Base-by-base conservation (phyloP, 2,113 vertebrate species). In the Martes martes region DNA sequence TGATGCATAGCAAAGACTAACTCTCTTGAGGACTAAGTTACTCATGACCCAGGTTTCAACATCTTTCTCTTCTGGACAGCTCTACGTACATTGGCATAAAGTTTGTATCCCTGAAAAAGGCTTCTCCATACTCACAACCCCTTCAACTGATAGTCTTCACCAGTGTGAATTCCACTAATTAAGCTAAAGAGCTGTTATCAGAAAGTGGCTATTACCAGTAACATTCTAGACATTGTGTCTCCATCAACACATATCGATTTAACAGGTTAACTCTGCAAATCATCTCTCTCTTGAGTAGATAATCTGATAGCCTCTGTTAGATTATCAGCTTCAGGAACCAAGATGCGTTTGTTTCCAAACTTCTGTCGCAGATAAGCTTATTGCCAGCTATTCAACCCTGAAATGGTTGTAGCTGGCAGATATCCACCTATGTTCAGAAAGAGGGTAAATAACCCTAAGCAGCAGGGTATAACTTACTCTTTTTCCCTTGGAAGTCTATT, bases 261-360 rank as follows among this genome's bases (percentile, higher is more conserved):
- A 89, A 63, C 80, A 73, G 79, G n/a, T 93, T 69, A 93, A 59
- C 67, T 89, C 94, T 21, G 39, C 50, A 79, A 79, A 67, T 85
- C 24, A 6, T 85, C 14, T 73, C 88, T 95, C 74, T 95, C 47
- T 89, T 69, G 42, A 92, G 61, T 52, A 45, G n/a, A 61, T 23
- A 84, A 80, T 90, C 65, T 93, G 55, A 45, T 57, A 83, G 92
- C 50, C 89, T 78, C 71, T 69, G 67, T 61, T 93, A 24, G 26
- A 67, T 91, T 52, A 82, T 89, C 88, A 95, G 16, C 52, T n/a
- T 89, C 52, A 95, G 57, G 52, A 81, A n/a, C 55, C 57, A 96
- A 67, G 55, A 88, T 81, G 63, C 76, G 9, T 59, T 90, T 83
- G 50, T 91, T 97, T 97, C 74, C 87, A 88, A 16, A 69, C 82